These are phyloP conservation scores for Sarotherodon lohbergeri DNA, from an alignment of 2,113 vertebrate genomes.

Conservation along the genomic window DNA sequence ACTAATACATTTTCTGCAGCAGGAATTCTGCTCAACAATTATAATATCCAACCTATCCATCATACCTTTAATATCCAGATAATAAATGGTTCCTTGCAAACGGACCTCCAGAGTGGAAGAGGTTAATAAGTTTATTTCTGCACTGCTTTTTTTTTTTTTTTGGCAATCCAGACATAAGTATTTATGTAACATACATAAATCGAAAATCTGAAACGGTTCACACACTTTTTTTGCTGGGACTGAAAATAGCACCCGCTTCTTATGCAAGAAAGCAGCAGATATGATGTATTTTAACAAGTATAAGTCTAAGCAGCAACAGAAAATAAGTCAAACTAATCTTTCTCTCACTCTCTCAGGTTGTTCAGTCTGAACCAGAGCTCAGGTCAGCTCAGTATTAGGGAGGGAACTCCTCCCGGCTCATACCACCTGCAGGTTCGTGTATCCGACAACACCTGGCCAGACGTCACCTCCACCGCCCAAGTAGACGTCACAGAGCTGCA, in stretches of 20 bases:
- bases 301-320: neutral
- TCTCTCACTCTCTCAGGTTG: slow-evolving; percentile 59
- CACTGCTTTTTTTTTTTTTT: neutral
- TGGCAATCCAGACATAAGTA: neutral
- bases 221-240: neutral
- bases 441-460: slow-evolving; percentile 82
- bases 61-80: fast-evolving
- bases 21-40: neutral
- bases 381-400: slow-evolving; percentile 79
- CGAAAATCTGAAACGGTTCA: neutral
- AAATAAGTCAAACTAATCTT: neutral
- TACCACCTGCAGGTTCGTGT: slow-evolving; percentile 81
- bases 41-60: neutral
- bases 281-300: neutral
- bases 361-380: slow-evolving; percentile 81
- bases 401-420: slow-evolving; percentile 73
- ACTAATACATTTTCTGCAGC: neutral
- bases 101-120: neutral
- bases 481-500: slow-evolving; percentile 77
- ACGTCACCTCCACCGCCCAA: slow-evolving; percentile 78
- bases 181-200: neutral
- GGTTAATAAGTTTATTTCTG: neutral
- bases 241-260: neutral
- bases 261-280: neutral
- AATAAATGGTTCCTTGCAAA: neutral